Conservation (phyloP, 1,140 invertebrate species). For the Drosophila pseudoobscura region DNA sequence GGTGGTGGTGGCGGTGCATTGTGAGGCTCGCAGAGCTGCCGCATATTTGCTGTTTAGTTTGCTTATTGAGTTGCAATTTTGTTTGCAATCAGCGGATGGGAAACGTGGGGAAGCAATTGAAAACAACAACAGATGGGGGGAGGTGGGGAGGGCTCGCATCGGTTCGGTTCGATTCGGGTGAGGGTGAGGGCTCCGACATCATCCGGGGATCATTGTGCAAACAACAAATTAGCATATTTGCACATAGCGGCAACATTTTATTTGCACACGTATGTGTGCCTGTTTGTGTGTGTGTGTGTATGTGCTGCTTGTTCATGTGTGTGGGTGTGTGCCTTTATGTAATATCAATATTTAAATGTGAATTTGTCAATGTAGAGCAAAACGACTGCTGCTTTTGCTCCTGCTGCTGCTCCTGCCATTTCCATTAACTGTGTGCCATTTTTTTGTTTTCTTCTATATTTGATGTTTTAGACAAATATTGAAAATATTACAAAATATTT, state of each 20-base stretch:
- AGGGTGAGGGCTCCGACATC: not conserved
- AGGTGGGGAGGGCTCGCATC: not conserved
- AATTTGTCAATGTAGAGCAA: conserved; percentile 48
- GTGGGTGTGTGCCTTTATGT: conserved; percentile 41
- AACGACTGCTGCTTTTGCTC: conserved; percentile 3
- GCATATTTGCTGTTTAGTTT: conserved; percentile 73
- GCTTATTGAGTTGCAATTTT: conserved; percentile 78
- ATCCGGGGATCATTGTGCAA: conserved; percentile 46
- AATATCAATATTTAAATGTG: conserved; percentile 68
- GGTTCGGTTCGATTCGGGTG: not conserved
- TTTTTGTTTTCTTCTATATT: conserved; percentile 21
- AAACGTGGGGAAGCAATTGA: conserved; percentile 38
- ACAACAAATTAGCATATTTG: conserved; percentile 74
- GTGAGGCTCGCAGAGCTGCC: conserved; percentile 13
- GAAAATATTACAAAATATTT: conserved; percentile 36
- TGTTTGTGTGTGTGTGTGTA: conserved; percentile 4
- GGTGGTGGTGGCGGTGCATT: not conserved
- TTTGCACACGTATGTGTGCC: conserved; percentile 36
- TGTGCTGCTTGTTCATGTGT: not conserved
- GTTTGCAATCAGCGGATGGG: conserved; percentile 69
- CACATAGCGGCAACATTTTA: conserved; percentile 69
- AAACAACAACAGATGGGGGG: conserved; percentile 29
- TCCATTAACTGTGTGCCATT: conserved; percentile 40
- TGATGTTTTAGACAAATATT: conserved; percentile 42
- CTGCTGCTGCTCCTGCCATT: not conserved